Percentiles rank a stretch among this genome's conserved stretches.
These are phyloP conservation scores for Onychostruthus taczanowskii DNA, from an alignment of 2,113 vertebrate species.

Conservation along the genomic window DNA sequence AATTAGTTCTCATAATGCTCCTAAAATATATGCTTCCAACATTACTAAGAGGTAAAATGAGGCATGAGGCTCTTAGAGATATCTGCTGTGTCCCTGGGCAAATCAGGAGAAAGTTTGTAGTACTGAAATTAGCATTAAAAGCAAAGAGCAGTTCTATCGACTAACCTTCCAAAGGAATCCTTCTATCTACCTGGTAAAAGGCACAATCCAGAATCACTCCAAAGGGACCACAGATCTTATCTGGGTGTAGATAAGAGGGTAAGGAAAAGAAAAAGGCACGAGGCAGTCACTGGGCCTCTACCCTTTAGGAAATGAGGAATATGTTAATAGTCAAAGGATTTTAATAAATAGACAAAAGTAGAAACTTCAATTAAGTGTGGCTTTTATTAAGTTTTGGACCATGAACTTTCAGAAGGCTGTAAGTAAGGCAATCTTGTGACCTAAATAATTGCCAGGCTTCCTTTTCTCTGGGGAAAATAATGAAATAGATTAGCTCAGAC, in stretches of 20 bases:
- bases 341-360: constrained; percentile 11
- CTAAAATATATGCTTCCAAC: constrained; percentile 36
- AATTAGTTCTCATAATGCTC: constrained; percentile 50
- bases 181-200: not conserved
- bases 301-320: not conserved
- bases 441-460: constrained; percentile 54
- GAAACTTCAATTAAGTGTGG: not conserved
- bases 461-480: constrained; percentile 40
- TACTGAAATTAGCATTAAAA: not conserved
- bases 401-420: constrained; percentile 27
- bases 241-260: not conserved
- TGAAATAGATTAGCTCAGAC: constrained; percentile 37
- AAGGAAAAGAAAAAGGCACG: not conserved
- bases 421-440: constrained; percentile 29
- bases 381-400: constrained; percentile 34
- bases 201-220: not conserved
- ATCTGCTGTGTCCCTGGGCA: not conserved
- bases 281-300: not conserved
- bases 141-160: not conserved
- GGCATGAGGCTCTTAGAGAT: constrained; percentile 14
- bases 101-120: not conserved
- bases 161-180: not conserved
- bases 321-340: not conserved
- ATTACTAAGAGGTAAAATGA: constrained; percentile 29
- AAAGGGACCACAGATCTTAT: not conserved